These are phyloP conservation scores for Pristionchus exspectatus DNA, from an alignment of 2,888 invertebrate genomes.

Conservation along the genomic window DNA sequence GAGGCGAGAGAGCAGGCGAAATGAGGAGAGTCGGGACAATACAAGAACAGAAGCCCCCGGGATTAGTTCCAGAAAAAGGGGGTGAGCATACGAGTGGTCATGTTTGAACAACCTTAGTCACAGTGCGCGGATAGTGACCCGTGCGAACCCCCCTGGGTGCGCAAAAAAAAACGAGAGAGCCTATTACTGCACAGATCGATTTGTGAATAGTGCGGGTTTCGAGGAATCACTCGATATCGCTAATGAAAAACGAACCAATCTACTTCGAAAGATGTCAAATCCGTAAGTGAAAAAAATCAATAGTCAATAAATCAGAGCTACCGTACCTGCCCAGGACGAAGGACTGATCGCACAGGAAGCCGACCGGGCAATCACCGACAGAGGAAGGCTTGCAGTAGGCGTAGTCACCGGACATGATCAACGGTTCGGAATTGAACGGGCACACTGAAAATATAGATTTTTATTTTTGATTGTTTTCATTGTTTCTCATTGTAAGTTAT, in stretches of 20 bases:
- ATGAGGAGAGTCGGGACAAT: background rate
- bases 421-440: conserved; percentile 75
- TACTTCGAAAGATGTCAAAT: no score
- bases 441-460: conserved; percentile 70
- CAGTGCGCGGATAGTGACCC: background rate
- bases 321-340: conserved; percentile 70
- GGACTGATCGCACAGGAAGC: conserved; percentile 75
- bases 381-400: conserved; percentile 75
- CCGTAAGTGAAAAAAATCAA: no score
- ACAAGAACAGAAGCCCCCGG: background rate
- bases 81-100: background rate
- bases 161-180: background rate
- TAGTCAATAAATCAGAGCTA: background rate
- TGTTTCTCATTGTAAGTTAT: no score
- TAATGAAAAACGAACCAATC: no score
- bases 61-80: conserved; percentile 49
- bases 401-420: conserved; percentile 72
- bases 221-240: no score
- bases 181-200: background rate
- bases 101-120: conserved; percentile 27
- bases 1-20: background rate
- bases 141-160: background rate
- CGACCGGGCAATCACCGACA: conserved; percentile 74
- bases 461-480: no score
- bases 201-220: background rate